Base-by-base conservation (phyloP, 1,140 invertebrate genomes). In the Rhizoglyphus robini region DNA sequence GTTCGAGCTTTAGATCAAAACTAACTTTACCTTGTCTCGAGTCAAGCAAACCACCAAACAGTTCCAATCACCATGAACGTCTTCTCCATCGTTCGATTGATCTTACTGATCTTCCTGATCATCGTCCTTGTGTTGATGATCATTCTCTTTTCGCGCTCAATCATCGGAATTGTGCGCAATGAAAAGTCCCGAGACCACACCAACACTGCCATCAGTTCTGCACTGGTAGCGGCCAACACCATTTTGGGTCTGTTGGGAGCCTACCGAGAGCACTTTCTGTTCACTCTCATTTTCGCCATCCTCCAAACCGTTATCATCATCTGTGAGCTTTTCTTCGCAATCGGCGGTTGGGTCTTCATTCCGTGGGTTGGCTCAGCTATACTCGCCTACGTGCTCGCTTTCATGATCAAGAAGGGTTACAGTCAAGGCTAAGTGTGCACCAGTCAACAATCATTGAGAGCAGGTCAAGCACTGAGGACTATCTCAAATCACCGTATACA, bases 261-360 rank as follows among this genome's bases (percentile, higher is more conserved):
- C 4, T 64, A 64, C 41, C 38, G 46, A 2, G 46, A 64, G 29
- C 63, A 64, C 29, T 64, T 64, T 27, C 63, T 64, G 4, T 64
- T 64, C 23, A 64, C 63, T 15, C 29, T 64, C 11, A 64, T 64
- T 13, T 64, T 64, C n/a, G 63, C 63, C n/a, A 64, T 64, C 46
- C n/a, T 51, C 2, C 63, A 64, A 25, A 64, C 63, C 1, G 31
- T 64, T 18, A 47, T 64, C n/a, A 57, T 64, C 13, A 49, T 64
- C 1, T 32, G 20, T n/a, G 51, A 48, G 25, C 15, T 64, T 13
- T 47, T 64, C 15, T 23, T 64, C 25, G 15, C 31, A 27, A 34
- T 46, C 15, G 3, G 38, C 11, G 27, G 23, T 2, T 64, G 63
- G 63, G 20, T 64, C 4, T 47, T 48, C 46, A 64, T 64, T 25